Evolutionary conservation across 2,113 vertebrate species (phyloP).

Genomic region (Pseudorectes ferrugineus): DNA sequence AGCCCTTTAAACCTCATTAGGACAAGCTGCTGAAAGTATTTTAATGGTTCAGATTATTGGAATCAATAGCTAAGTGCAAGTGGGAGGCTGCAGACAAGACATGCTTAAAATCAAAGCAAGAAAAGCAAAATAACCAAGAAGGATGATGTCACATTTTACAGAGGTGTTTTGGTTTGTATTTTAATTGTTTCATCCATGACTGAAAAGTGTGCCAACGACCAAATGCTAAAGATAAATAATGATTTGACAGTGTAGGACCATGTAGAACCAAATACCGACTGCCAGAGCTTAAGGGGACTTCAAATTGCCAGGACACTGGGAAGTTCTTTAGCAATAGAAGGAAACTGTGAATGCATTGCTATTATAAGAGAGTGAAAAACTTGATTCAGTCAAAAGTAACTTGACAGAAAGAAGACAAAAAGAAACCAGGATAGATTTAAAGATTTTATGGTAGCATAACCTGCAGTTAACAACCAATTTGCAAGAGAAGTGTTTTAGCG

Average conservation of each 20-base stretch:
- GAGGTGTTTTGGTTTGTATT: not conserved
- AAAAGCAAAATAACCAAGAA: not conserved
- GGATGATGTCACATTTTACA: not conserved
- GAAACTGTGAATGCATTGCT: not conserved
- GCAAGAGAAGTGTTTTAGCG: not conserved
- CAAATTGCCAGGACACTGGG: not conserved
- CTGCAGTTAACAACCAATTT: not conserved
- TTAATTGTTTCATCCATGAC: not conserved
- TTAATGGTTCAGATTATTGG: not conserved
- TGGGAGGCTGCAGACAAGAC: accelerated
- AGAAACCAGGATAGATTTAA: not conserved
- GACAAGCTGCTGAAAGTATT: not conserved
- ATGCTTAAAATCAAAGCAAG: not conserved
- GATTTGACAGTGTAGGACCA: not conserved
- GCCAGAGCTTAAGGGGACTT: not conserved
- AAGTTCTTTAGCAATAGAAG: not conserved
- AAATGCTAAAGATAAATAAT: not conserved
- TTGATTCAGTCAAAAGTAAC: not conserved
- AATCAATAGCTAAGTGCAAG: not conserved
- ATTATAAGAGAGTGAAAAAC: not conserved
- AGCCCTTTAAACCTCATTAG: not conserved
- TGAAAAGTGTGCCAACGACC: not conserved
- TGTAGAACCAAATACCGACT: accelerated
- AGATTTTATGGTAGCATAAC: not conserved
- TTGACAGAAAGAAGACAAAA: not conserved